A percentile compares a stretch with the other conserved stretches of the same genome.
phyloP scores from a whole-genome alignment of 2,888 invertebrate genomes.

The Agriotes lineatus region DNA sequence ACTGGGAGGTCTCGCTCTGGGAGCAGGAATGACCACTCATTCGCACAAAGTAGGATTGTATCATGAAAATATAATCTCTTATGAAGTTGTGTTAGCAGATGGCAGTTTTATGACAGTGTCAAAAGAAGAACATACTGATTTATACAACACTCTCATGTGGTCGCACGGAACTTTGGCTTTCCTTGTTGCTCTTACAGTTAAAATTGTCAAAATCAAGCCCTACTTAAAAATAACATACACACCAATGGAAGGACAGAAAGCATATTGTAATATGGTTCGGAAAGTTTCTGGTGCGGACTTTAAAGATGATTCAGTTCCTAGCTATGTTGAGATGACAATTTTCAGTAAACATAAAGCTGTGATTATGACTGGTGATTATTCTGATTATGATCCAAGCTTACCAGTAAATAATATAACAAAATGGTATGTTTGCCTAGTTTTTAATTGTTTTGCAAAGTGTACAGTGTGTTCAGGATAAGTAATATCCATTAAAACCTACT shows the following conservation, averaged over 20 bases:
- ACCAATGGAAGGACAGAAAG: slow-evolving; percentile 72
- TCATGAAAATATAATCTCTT: slow-evolving; percentile 75
- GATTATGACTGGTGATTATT: slow-evolving; percentile 75
- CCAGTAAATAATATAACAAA: slow-evolving; percentile 70
- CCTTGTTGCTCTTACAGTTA: slow-evolving; percentile 74
- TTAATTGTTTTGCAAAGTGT: no score
- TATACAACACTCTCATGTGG: slow-evolving; percentile 75
- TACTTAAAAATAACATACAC: slow-evolving; percentile 75
- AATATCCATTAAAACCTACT: no score
- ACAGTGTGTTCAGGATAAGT: no score
- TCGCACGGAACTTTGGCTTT: slow-evolving; percentile 77
- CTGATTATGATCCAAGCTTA: slow-evolving; percentile 70
- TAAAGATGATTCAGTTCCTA: slow-evolving; percentile 67
- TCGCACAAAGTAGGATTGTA: slow-evolving; percentile 79
- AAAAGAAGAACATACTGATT: slow-evolving; percentile 69
- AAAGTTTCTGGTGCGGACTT: slow-evolving; percentile 69
- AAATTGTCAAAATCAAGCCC: slow-evolving; percentile 74
- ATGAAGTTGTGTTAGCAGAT: slow-evolving; percentile 75
- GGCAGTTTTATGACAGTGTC: slow-evolving; percentile 73
- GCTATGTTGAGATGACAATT: slow-evolving; percentile 77
- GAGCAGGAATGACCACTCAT: slow-evolving; percentile 81
- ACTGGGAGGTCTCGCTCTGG: slow-evolving; percentile 77
- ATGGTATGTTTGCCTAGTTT: slow-evolving; percentile 62
- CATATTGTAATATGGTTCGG: slow-evolving; percentile 74
- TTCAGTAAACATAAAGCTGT: slow-evolving; percentile 74